Evolutionary conservation across 2,113 vertebrate species (phyloP), one percentile per base, ranked within the genome.

Genomic region (Centrocercus urophasianus): DNA sequence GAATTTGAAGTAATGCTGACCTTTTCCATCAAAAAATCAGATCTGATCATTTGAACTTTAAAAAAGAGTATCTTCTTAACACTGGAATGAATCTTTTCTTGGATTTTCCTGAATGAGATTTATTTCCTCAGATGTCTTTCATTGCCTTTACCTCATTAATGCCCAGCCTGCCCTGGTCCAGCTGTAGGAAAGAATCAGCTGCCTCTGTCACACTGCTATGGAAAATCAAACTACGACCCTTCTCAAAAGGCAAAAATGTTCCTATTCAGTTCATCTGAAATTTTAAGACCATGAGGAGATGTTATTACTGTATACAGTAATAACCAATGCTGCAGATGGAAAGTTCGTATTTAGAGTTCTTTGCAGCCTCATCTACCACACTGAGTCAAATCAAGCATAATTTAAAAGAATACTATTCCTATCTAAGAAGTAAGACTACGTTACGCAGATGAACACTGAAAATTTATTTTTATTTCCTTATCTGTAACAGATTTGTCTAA

Each of bases 21-120:
- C 20, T 93, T 89, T 89, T 87, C 74, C 18, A 34, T 47, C 34
- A 70, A 50, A 87, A 92, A 79, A 13, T 78, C 69, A 89, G 71
- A 56, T 20, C 8, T 50, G 59, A 76, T 20, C 2, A 45, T 38
- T 80, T 80, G 28, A 91, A 71, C 32, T 73, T 92, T 77, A 47
- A 71, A 84, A 76, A 14, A 28, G 11, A 74, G 10, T 70, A 76
- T 45, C 36, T 79, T 56, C 54, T 74, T 80, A 32, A 61, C 34
- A 18, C 74, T 87, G 50, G 34, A 57, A 74, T 34, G 22, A 70
- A 69, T 50, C 19, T 48, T 82, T 84, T 72, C 36, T 93, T 38
- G 65, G 11, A 40, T 89, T 89, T 82, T 89, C 11, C 30, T 54
- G 27, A 86, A 78, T n/a, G 2, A 73, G 15, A 36, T 83, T 72